Conservation (phyloP, 2,888 invertebrate genomes). For the Eumerus sabulonum region DNA sequence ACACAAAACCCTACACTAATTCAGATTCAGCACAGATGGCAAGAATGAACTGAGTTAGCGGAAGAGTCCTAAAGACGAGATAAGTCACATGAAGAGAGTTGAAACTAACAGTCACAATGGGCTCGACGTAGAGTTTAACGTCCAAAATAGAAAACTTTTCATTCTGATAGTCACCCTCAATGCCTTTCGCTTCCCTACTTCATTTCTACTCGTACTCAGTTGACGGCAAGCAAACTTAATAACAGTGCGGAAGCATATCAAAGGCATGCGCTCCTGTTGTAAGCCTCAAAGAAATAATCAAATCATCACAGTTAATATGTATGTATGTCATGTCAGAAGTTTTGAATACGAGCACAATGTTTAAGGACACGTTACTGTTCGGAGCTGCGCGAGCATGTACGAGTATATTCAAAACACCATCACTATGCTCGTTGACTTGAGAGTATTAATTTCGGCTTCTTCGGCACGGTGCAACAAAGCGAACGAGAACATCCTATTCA, state of each 20-base stretch:
- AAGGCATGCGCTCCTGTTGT: constrained; percentile 48
- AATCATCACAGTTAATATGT: constrained; percentile 67
- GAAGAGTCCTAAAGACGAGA: no score
- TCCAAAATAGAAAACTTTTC: no score
- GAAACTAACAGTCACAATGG: no score
- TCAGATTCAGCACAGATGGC: no score
- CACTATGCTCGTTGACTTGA: constrained; percentile 52
- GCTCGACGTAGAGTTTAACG: no score
- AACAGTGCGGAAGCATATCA: constrained; percentile 54
- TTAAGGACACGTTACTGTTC: constrained; percentile 58
- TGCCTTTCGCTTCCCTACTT: no score
- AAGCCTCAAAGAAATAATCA: constrained; percentile 56
- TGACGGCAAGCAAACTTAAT: constrained; percentile 57
- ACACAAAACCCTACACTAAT: no score
- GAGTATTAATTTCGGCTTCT: constrained; percentile 63
- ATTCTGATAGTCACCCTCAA: no score
- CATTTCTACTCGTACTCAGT: no score
- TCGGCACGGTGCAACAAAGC: constrained; percentile 64
- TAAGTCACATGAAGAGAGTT: no score
- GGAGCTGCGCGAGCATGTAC: background rate
- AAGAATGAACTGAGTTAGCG: no score
- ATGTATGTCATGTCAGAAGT: constrained; percentile 32
- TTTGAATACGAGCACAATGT: constrained; percentile 32
- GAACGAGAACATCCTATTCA: constrained; percentile 57
- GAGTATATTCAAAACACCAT: constrained; percentile 53